Conservation (phyloP, 2,113 vertebrate genomes). For the Brachypteracias leptosomus region DNA sequence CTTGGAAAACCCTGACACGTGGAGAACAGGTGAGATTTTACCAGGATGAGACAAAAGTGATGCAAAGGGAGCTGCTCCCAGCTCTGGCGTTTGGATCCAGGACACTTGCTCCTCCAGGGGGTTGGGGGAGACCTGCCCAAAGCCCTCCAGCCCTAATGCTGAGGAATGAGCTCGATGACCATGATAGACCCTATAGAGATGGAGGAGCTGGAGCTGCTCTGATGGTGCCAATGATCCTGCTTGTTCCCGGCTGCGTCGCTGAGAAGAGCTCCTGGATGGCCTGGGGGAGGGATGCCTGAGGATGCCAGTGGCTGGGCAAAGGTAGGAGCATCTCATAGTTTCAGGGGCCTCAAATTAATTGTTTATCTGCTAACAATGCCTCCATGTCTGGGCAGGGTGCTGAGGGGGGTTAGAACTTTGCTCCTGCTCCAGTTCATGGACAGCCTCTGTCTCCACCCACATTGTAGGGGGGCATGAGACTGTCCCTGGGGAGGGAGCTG, state of each 20-base stretch:
- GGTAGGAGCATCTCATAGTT: background rate
- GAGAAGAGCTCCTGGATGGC: background rate
- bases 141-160: background rate
- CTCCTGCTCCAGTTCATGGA: accelerated
- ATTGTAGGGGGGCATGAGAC: background rate
- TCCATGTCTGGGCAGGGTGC: background rate
- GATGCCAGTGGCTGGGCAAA: background rate
- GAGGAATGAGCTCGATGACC: background rate
- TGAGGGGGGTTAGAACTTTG: background rate
- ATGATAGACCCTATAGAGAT: background rate
- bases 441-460: background rate
- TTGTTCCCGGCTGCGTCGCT: accelerated
- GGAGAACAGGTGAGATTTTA: background rate
- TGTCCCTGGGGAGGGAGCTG: background rate
- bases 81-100: background rate
- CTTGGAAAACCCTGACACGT: background rate
- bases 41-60: background rate
- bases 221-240: accelerated
- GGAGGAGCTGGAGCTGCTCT: background rate
- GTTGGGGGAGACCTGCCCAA: background rate
- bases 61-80: accelerated
- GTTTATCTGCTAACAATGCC: background rate
- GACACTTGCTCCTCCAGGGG: accelerated
- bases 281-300: background rate
- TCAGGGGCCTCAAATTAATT: background rate